Base-by-base conservation (phyloP, 2,113 vertebrate species). In the Lepidiolamprologus cunningtoni region DNA sequence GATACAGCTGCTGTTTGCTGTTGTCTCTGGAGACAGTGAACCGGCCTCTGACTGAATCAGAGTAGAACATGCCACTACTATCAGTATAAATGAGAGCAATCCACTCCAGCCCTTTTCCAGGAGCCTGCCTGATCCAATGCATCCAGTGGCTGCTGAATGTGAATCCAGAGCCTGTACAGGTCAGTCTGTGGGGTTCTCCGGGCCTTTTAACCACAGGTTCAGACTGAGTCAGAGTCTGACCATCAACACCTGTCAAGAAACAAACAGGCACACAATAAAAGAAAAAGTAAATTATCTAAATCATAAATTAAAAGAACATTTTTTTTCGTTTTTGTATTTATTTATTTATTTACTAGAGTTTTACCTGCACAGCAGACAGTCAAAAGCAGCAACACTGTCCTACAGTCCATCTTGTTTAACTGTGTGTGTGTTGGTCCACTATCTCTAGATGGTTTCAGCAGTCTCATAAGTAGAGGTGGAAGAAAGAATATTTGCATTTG, bases 121-220 rank as follows among this genome's bases (percentile, higher is more conserved):
- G 11, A 23, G 53, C 53, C 53, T 53, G 52, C 0, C 19, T 21
- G 52, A 53, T 0, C 52, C 52, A 53, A 5, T 53, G 4, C 50
- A 53, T n/a, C 50, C 50, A n/a, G 50, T n/a, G 0, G 9, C 19
- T 53, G 9, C 19, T 53, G 50, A 53, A n/a, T 12, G n/a, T 21
- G n/a, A 55, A 55, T 13, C 53, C 53, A 55, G 53, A 55, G 2
- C 2, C 35, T 35, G 35, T 35, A 35, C 35, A 35, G 2, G 35
- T 35, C 35, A 35, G 35, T 2, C 35, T 35, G 35, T 35, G 35
- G 9, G 35, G 4, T 37, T 37, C 35, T 37, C 35, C 9, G 1
- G 35, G 35, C 9, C 35, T 37, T 37, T 37, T 37, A 37, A 37
- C 9, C 9, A 9, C 35, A 4, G 35, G 9, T 37, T 37, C 35